Base-by-base conservation (phyloP, 2,113 vertebrate genomes). In the Barnardius zonarius region DNA sequence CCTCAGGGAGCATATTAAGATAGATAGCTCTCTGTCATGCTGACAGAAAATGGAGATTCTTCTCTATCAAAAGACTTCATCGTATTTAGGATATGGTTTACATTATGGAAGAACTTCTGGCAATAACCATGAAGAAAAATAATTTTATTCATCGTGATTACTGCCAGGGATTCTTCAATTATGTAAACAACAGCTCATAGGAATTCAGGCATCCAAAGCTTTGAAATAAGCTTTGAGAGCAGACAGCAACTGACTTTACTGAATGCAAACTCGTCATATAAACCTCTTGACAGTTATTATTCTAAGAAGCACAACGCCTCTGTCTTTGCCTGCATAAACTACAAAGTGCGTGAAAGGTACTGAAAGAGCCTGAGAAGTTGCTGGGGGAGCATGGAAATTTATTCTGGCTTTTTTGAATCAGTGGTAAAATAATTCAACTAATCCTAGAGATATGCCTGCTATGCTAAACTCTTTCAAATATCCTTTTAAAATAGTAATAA, bases 181-280 rank as follows among this genome's bases (percentile, higher is more conserved):
- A 73, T 35, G 39, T 76, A 88, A 87, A 91, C 74, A 88, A 23
- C 33, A 94, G 66, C 73, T 96, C 39, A 88, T 5, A 90, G 68
- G 61, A 86, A 91, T 79, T 83, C 69, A 76, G 83, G 80, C 46
- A 96, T 57, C 75, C 85, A 84, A 43, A 97, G 61, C 39, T 88
- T 95, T 61, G 8, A 80, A 91, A 93, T 43, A 92, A 92, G 86
- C 44, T 95, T 90, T 27, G 54, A 94, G 66, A 95, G 67, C 67
- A 96, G 62, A 78, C 61, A 91, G 81, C 28, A 86, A 94, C 61
- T 63, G 86, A 92, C 63, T 74, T 64, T 8, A 25, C 41, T 84
- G 94, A 84, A 90, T 89, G 55, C 77, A 92, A 93, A 82, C 48
- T 88, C 8, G 0, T 88, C 69, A 91, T 68, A 89, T 30, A 91